Evolutionary conservation across 2,113 vertebrate genomes (phyloP), one percentile per base, ranked within the genome.

Genomic region (Salminus brasiliensis): DNA sequence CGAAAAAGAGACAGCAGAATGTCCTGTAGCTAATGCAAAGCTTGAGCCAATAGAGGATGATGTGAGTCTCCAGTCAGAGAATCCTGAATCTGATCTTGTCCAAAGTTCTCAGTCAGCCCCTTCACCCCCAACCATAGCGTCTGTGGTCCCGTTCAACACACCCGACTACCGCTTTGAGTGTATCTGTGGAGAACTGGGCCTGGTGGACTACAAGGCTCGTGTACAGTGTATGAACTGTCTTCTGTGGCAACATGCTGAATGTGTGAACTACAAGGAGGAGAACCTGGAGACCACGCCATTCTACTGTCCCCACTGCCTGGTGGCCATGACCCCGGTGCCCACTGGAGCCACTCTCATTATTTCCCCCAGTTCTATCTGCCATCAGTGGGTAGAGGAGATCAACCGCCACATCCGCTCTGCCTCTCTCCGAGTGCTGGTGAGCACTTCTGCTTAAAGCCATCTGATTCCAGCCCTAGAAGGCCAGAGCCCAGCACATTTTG

Each of bases 371-470:
- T 99, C 97, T 80, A 99, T 99, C 89, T 99, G 98, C 88, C 97
- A 98, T 85, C 98, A 99, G 85, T 99, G 98, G 98, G 97, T 98
- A 57, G 97, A 99, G 83, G 98, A 99, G 90, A 98, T 99, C 89
- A 97, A 96, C 78, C 94, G 95, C 1, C 98, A 99, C 72, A 94
- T 99, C 76, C 93, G 92, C 57, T 97, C 95, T 0, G 95, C 97
- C 2, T 97, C 96, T 5, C 94, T 99, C 79, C 90, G 88, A 41
- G 97, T 98, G 72, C 91, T 99, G 97, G 98, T 98, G 83, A 91
- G 90, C 11, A 34, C 10, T 72, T 12, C 25, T 11, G 18, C 67
- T 29, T 43, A 53, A 15, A 11, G 13, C 2, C 13, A 2, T 8
- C 45, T 11, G 2, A 15, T 15, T 47, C 2, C 45, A 15, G 8